A percentile compares a stretch with the other conserved stretches of the same genome.
Conservation (phyloP, 2,888 invertebrate genomes). For the Anthrax anthrax region DNA sequence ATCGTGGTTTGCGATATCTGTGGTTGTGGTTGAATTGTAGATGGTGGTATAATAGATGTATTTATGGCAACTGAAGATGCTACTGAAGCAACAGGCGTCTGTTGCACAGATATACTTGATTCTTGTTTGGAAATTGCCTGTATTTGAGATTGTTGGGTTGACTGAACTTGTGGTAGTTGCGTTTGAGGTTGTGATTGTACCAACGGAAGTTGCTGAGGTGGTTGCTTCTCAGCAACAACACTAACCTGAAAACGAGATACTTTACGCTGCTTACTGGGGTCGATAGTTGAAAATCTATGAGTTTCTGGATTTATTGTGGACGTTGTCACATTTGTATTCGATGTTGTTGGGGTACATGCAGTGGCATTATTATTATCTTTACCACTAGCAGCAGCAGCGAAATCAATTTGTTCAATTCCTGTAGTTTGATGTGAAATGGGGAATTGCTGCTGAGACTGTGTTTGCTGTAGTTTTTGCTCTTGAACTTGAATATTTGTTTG, state of each 20-base stretch:
- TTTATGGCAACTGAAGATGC: too few relatives aligned
- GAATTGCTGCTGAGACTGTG: neutral
- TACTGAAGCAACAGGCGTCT: neutral
- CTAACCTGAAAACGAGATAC: conserved; percentile 67
- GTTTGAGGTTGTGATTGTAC: conserved; percentile 12
- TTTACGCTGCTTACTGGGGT: conserved; percentile 34
- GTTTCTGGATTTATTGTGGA: neutral
- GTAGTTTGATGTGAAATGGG: neutral
- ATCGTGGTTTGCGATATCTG: too few relatives aligned
- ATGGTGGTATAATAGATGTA: too few relatives aligned
- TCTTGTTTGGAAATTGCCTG: neutral
- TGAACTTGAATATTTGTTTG: conserved; percentile 21
- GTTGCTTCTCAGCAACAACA: conserved; percentile 45
- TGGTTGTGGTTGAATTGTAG: neutral
- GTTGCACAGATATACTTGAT: neutral
- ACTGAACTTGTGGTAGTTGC: conserved; percentile 8
- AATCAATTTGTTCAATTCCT: neutral
- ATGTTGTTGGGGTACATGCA: neutral
- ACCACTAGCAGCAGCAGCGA: neutral
- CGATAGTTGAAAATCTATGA: neutral
- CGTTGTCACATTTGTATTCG: neutral
- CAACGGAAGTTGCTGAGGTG: neutral
- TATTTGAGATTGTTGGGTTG: neutral
- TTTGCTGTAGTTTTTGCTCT: conserved; percentile 6
- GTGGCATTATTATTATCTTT: neutral